Evolutionary conservation across 2,888 invertebrate genomes (phyloP).

Genomic region (Oasisia sp.): DNA sequence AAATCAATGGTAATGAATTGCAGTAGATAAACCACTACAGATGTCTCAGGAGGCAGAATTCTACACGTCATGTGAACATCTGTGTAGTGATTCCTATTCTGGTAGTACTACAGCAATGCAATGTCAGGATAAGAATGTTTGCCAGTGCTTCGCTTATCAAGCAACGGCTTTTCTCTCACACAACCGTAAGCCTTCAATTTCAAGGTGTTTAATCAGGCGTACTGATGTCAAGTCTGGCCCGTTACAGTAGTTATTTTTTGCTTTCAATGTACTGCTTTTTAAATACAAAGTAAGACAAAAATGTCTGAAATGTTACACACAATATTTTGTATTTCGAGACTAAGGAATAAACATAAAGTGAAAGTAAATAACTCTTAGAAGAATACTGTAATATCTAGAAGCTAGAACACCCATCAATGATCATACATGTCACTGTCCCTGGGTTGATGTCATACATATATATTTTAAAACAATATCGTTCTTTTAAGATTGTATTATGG

Average conservation of each 20-base stretch:
- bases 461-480: not conserved
- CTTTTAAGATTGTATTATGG: not conserved
- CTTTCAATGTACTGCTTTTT: not conserved
- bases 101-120: not conserved
- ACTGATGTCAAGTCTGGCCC: not conserved
- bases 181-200: not conserved
- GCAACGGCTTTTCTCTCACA: not conserved
- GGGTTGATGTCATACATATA: not conserved
- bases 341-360: not conserved
- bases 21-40: not conserved
- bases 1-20: slow-evolving; percentile 6
- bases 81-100: not conserved
- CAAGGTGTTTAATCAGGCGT: not conserved
- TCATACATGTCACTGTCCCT: not conserved
- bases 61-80: not conserved
- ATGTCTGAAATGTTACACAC: not conserved
- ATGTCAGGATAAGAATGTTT: not conserved
- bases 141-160: not conserved
- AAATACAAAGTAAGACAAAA: not conserved
- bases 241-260: not conserved
- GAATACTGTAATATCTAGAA: too few relatives aligned
- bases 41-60: not conserved
- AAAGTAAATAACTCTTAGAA: not conserved
- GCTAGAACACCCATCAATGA: too few relatives aligned
- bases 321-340: not conserved